Percentiles rank a stretch among this genome's conserved stretches.
Evolutionary conservation across 2,888 invertebrate genomes (phyloP).

Genomic region (Drosophila trichaetosa): DNA sequence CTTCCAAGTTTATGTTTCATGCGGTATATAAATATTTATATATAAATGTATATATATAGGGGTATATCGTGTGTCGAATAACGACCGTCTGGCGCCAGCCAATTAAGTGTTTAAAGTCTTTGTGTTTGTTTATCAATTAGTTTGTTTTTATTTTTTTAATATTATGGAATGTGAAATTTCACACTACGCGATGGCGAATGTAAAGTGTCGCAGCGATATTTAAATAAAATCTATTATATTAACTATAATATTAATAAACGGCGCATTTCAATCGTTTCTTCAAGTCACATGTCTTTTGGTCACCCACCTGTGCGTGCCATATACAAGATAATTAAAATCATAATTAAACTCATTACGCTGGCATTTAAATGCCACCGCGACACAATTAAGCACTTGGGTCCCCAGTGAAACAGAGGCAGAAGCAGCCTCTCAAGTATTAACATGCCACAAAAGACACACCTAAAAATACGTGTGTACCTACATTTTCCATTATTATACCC

Average conservation of each 20-base stretch:
- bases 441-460: constrained; percentile 30
- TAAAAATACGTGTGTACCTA: constrained; percentile 4
- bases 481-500: constrained; percentile 37
- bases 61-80: constrained; percentile 21
- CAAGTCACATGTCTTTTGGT: constrained; percentile 19
- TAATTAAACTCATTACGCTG: constrained; percentile 75
- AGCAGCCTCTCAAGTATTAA: constrained; percentile 28
- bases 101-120: constrained; percentile 62
- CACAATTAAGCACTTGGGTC: constrained; percentile 57
- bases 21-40: constrained; percentile 18
- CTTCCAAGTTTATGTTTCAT: constrained; percentile 23
- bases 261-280: constrained; percentile 10
- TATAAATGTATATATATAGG: background rate
- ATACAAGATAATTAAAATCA: constrained; percentile 63
- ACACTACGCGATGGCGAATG: constrained; percentile 23
- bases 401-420: constrained; percentile 10
- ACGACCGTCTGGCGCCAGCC: constrained; percentile 68
- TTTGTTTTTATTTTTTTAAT: constrained; percentile 39
- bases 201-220: constrained; percentile 12
- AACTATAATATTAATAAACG: background rate
- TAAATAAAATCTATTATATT: background rate
- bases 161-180: constrained; percentile 34
- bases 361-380: constrained; percentile 54
- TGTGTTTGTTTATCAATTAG: constrained; percentile 64
- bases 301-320: constrained; percentile 42